Evolutionary conservation across 2,888 invertebrate genomes (phyloP).

Genomic region (Eutolmus rufibarbis): DNA sequence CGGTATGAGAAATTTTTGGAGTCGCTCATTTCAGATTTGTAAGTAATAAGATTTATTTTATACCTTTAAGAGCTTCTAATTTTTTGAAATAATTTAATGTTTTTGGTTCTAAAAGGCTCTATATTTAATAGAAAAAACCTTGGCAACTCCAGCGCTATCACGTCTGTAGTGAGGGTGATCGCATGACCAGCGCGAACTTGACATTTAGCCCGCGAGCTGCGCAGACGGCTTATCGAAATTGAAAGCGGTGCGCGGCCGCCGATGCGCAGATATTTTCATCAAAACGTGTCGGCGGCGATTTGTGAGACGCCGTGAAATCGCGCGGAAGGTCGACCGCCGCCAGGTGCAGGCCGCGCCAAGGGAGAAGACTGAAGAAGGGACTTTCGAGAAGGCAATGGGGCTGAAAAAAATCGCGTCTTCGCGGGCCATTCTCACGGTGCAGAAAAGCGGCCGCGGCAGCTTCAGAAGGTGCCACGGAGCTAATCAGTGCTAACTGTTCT

Average conservation of each 20-base stretch:
- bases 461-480: slow-evolving; percentile 26
- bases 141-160: not conserved
- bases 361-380: not conserved
- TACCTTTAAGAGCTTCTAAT: too few species aligned
- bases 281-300: not conserved
- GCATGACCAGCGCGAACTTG: not conserved
- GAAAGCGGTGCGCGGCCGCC: not conserved
- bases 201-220: not conserved
- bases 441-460: not conserved
- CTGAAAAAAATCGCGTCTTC: not conserved
- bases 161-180: not conserved
- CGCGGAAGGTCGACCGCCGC: not conserved
- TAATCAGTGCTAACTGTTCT: slow-evolving; percentile 27
- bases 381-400: not conserved
- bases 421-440: slow-evolving; percentile 16
- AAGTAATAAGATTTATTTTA: too few species aligned
- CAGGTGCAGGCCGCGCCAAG: not conserved
- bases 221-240: slow-evolving; percentile 21
- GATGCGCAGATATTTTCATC: not conserved
- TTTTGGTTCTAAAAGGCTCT: too few species aligned
- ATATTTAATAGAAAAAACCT: not conserved
- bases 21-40: too few species aligned
- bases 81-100: too few species aligned
- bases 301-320: not conserved
- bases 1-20: too few species aligned